These are phyloP conservation scores for Mongoloraphidia duomilia DNA, from an alignment of 2,888 invertebrate species.

Conservation along the genomic window DNA sequence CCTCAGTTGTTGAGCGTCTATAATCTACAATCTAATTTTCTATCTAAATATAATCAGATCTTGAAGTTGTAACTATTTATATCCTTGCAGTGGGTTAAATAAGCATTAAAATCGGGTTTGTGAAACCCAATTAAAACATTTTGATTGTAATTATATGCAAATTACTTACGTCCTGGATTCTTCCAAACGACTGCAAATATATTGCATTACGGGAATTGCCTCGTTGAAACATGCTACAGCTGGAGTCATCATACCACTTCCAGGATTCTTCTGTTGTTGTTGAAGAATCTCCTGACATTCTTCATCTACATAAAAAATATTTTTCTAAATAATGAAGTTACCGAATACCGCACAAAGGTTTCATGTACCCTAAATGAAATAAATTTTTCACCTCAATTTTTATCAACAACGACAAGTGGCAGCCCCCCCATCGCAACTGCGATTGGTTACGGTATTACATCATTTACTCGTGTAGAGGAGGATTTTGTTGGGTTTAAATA, in stretches of 20 bases:
- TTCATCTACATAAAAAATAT: constrained; percentile 40
- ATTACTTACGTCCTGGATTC: constrained; percentile 57
- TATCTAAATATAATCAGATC: too few species aligned
- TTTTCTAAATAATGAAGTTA: neutral
- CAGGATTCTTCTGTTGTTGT: constrained; percentile 32
- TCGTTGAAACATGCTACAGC: constrained; percentile 81
- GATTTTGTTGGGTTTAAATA: too few species aligned
- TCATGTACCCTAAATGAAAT: too few species aligned
- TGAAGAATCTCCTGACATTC: constrained; percentile 57
- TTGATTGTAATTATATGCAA: neutral
- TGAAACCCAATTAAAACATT: neutral
- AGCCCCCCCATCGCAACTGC: too few species aligned
- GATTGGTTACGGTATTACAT: too few species aligned
- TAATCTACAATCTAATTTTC: too few species aligned
- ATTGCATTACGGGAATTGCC: constrained; percentile 79
- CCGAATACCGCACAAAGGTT: neutral
- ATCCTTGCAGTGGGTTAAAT: neutral
- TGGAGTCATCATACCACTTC: constrained; percentile 39
- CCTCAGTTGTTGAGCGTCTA: too few species aligned
- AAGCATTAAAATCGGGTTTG: too few species aligned
- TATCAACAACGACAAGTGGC: too few species aligned
- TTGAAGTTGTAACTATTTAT: neutral
- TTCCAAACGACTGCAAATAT: constrained; percentile 70
- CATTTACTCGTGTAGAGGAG: too few species aligned
- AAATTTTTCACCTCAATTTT: too few species aligned